phyloP scores from a whole-genome alignment of 2,888 invertebrate genomes.

The Drosophila buzzatii region DNA sequence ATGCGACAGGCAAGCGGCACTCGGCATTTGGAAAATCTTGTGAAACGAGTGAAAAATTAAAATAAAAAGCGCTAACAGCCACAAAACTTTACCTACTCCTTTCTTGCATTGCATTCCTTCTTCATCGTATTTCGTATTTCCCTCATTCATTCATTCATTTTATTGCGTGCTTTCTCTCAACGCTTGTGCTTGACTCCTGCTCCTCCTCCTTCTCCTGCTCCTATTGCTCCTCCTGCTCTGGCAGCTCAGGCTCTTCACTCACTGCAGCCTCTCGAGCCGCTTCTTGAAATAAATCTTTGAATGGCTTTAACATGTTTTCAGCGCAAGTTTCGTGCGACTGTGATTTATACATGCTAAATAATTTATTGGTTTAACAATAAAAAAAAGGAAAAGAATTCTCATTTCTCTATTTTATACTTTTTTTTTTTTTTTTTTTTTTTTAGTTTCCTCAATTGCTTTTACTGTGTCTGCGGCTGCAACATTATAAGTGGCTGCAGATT shows the following conservation, averaged over 20 bases:
- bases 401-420: slow-evolving; percentile 16
- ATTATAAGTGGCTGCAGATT: slow-evolving; percentile 34
- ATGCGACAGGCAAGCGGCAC: slow-evolving; percentile 34
- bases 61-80: slow-evolving; percentile 53
- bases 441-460: slow-evolving; percentile 39
- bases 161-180: slow-evolving; percentile 5
- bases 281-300: slow-evolving; percentile 75
- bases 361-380: slow-evolving; percentile 56
- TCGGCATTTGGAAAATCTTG: slow-evolving; percentile 41
- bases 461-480: slow-evolving; percentile 33
- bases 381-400: slow-evolving; percentile 17
- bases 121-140: slow-evolving; percentile 3
- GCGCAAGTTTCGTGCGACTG: slow-evolving; percentile 55
- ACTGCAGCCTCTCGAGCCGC: slow-evolving; percentile 53
- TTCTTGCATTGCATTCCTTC: slow-evolving; percentile 15
- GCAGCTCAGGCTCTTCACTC: slow-evolving; percentile 42
- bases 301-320: slow-evolving; percentile 74
- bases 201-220: slow-evolving; percentile 1
- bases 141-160: slow-evolving; percentile 10
- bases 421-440: slow-evolving; percentile 12
- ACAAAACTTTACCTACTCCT: slow-evolving; percentile 52
- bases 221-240: background rate
- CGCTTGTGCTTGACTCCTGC: slow-evolving; percentile 9
- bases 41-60: slow-evolving; percentile 62
- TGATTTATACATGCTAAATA: slow-evolving; percentile 75